Evolutionary conservation across 2,113 vertebrate species (phyloP).

Genomic region (Cyphomyrus plagiostoma): DNA sequence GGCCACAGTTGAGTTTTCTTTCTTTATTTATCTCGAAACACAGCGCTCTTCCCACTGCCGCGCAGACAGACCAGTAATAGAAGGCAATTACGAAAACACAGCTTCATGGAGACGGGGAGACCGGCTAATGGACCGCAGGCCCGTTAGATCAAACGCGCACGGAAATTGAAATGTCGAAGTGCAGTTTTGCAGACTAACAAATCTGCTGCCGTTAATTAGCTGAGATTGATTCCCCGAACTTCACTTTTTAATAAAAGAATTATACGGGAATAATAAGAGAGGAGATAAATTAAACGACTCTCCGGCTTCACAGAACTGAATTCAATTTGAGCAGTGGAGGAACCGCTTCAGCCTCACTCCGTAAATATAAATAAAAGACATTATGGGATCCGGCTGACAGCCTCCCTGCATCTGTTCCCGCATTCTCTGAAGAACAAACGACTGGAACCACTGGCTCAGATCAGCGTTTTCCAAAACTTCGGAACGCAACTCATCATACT

Average conservation of each 20-base stretch:
- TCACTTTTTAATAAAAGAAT: constrained; percentile 18
- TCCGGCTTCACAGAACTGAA: neutral
- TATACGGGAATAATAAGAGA: constrained; percentile 4
- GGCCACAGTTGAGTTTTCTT: neutral
- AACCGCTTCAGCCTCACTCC: neutral
- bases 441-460: neutral
- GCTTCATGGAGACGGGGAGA: neutral
- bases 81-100: constrained; percentile 1
- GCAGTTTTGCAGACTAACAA: constrained; percentile 12
- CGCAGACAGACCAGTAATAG: neutral
- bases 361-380: constrained; percentile 11
- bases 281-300: constrained; percentile 14
- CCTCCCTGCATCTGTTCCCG: neutral
- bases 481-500: neutral
- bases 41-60: neutral
- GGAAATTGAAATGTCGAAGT: constrained; percentile 22
- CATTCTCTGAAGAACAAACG: neutral
- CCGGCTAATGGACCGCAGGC: neutral
- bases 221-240: constrained; percentile 11
- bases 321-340: neutral
- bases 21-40: constrained; percentile 12
- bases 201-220: constrained; percentile 10
- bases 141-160: constrained; percentile 7
- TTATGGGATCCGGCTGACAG: neutral
- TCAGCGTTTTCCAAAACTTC: neutral